Evolutionary conservation across 2,888 invertebrate genomes (phyloP).

Genomic region (Synanthedon myopaeformis): DNA sequence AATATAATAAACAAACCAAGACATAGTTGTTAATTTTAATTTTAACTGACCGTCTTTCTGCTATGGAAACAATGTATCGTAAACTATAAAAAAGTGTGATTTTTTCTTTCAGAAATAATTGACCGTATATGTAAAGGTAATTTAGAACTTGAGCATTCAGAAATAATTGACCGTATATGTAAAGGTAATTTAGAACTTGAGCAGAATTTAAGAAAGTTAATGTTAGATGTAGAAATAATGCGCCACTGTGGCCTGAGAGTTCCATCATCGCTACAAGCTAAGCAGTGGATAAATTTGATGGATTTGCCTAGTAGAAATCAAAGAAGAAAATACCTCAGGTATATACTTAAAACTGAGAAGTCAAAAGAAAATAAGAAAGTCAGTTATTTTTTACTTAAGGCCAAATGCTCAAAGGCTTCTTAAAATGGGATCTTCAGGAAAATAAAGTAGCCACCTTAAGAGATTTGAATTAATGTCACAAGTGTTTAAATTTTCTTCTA

Average conservation of each 20-base stretch:
- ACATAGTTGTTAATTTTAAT: no score
- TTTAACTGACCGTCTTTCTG: no score
- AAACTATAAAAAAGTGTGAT: no score
- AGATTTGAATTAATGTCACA: no score
- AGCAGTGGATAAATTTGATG: conserved; percentile 76
- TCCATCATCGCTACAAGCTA: conserved; percentile 68
- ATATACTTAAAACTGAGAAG: conserved; percentile 73
- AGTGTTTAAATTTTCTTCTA: no score
- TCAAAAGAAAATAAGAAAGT: conserved; percentile 66
- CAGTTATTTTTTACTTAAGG: conserved; percentile 21
- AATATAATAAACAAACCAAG: no score
- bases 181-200: conserved; percentile 66
- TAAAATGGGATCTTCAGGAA: no score
- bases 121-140: conserved; percentile 46
- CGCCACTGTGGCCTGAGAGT: conserved; percentile 77
- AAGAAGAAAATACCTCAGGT: conserved; percentile 72
- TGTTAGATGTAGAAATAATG: conserved; percentile 81
- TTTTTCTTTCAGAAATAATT: conserved; percentile 36
- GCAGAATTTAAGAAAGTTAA: conserved; percentile 75
- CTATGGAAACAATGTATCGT: no score
- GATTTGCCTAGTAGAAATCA: conserved; percentile 61
- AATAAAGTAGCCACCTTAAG: no score
- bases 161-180: conserved; percentile 38
- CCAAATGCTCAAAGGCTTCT: conserved; percentile 3
- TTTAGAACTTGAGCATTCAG: no score